Percentiles rank a stretch among this genome's conserved stretches.
phyloP scores from a whole-genome alignment of 1,140 invertebrate genomes.

The Dufourea novaeangliae region DNA sequence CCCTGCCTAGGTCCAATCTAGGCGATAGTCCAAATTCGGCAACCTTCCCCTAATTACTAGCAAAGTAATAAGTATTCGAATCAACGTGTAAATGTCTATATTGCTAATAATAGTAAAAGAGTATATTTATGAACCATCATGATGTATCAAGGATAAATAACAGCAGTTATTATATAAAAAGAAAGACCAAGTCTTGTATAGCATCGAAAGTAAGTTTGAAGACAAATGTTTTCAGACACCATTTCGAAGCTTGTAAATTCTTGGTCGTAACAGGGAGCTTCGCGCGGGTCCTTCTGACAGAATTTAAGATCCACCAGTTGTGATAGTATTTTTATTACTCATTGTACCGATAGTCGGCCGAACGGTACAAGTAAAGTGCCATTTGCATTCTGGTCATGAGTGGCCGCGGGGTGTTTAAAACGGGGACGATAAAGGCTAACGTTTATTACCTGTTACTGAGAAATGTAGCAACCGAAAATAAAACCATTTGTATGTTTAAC shows the following conservation, averaged over 20 bases:
- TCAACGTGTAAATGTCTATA: no score
- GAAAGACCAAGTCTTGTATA: no score
- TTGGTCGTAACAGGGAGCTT: not conserved
- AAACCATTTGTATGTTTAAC: constrained; percentile 67
- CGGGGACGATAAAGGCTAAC: constrained; percentile 58
- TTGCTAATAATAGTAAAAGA: no score
- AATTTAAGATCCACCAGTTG: constrained; percentile 11
- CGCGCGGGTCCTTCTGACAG: not conserved
- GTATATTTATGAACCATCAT: no score
- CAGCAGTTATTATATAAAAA: no score
- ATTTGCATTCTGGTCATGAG: constrained; percentile 56
- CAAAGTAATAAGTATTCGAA: no score
- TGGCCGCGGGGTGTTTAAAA: constrained; percentile 56
- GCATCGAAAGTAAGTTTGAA: no score
- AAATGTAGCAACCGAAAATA: constrained; percentile 63
- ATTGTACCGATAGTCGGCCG: constrained; percentile 31
- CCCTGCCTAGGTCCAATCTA: no score
- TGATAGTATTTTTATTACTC: constrained; percentile 38
- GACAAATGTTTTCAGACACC: not conserved
- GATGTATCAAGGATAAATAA: no score
- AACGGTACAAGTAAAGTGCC: constrained; percentile 36
- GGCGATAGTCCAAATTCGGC: no score
- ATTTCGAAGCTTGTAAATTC: not conserved
- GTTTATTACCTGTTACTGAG: constrained; percentile 63
- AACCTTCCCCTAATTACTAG: no score